Evolutionary conservation across 2,888 invertebrate species (phyloP).

Genomic region (Pteria penguin): DNA sequence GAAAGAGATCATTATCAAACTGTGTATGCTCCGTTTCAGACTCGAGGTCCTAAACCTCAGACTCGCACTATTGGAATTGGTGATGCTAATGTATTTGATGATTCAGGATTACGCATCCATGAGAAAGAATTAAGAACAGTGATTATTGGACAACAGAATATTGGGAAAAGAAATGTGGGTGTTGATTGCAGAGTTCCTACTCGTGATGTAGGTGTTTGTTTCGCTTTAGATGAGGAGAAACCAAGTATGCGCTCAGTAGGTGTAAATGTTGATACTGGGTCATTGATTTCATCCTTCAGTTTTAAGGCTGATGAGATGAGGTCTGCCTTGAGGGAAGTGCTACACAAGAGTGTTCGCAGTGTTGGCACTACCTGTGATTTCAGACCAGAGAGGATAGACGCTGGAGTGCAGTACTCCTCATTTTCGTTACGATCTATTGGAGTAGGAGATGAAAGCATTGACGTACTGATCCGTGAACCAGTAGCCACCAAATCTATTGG

Average conservation of each 20-base stretch:
- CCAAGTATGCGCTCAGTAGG: slow-evolving; percentile 74
- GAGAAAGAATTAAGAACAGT: slow-evolving; percentile 79
- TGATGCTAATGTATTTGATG: slow-evolving; percentile 81
- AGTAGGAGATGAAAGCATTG: slow-evolving; percentile 72
- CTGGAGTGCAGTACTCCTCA: slow-evolving; percentile 58
- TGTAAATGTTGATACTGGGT: slow-evolving; percentile 73
- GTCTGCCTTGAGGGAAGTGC: slow-evolving; percentile 67
- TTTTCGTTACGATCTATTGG: slow-evolving; percentile 64
- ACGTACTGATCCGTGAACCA: slow-evolving; percentile 71
- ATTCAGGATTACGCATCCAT: slow-evolving; percentile 74
- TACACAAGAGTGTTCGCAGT: slow-evolving; percentile 75
- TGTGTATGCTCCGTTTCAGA: slow-evolving; percentile 45
- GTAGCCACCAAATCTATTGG: slow-evolving; percentile 69
- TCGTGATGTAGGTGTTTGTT: slow-evolving; percentile 78
- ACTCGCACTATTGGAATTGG: slow-evolving; percentile 84
- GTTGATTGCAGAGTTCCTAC: slow-evolving; percentile 72
- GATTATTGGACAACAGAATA: slow-evolving; percentile 70
- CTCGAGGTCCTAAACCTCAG: slow-evolving; percentile 56
- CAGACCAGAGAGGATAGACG: slow-evolving; percentile 52
- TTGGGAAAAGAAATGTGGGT: slow-evolving; percentile 74
- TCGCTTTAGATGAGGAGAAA: slow-evolving; percentile 73
- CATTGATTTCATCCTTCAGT: slow-evolving; percentile 63
- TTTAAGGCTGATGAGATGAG: slow-evolving; percentile 73
- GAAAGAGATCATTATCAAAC: slow-evolving; percentile 55
- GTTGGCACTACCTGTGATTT: slow-evolving; percentile 71